A percentile compares a stretch with the other conserved stretches of the same genome.
Evolutionary conservation across 2,888 invertebrate species (phyloP).

Genomic region (Bimastos eiseni): DNA sequence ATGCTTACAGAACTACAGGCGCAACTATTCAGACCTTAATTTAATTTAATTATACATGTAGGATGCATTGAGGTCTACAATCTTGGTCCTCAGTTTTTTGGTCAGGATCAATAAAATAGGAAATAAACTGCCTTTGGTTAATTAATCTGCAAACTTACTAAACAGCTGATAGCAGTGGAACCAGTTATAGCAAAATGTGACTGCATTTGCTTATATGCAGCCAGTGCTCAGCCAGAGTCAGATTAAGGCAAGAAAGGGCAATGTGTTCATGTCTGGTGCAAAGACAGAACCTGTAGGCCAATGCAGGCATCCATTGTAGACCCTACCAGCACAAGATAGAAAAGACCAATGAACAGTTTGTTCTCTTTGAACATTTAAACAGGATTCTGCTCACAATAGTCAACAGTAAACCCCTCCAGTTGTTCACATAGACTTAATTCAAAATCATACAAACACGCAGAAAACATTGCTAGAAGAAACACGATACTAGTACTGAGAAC

Average conservation of each 20-base stretch:
- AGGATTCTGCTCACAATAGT: not conserved
- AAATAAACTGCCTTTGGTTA: not conserved
- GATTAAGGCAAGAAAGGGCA: constrained; percentile 6
- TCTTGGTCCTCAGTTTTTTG: not conserved
- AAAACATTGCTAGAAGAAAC: not conserved
- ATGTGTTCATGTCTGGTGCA: not conserved
- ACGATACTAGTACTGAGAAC: not conserved
- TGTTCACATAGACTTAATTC: too few relatives aligned
- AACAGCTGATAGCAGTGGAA: not conserved
- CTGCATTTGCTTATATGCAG: not conserved
- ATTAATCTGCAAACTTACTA: not conserved
- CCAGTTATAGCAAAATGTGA: not conserved
- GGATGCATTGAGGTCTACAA: not conserved
- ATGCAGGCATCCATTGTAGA: not conserved
- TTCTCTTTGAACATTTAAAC: not conserved
- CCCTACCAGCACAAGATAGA: too few relatives aligned
- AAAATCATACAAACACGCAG: not conserved
- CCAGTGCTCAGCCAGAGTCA: not conserved
- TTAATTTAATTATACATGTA: not conserved
- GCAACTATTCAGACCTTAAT: not conserved
- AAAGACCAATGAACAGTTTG: not conserved
- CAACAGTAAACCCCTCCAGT: not conserved
- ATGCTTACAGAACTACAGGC: not conserved
- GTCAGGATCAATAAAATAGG: not conserved
- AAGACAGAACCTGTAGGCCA: not conserved